These are phyloP conservation scores for Druon quercuslanigerum DNA, from an alignment of 1,140 invertebrate species.

Conservation along the genomic window DNA sequence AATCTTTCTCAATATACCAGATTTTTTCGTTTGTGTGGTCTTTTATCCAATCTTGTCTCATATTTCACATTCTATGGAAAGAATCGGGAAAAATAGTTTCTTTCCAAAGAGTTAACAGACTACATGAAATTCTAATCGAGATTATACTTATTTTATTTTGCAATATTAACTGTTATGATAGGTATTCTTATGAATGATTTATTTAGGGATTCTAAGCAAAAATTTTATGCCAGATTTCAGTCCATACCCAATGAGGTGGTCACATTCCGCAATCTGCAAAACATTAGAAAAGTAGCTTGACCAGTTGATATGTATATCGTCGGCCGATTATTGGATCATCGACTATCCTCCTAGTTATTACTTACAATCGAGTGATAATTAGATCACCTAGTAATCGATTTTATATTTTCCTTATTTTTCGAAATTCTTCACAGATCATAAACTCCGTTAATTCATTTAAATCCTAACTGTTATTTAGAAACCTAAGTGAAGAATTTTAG, in stretches of 20 bases:
- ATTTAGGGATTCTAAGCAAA: no score
- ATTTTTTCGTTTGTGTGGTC: no score
- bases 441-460: not conserved
- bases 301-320: constrained; percentile 1
- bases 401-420: not conserved
- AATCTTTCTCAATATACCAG: no score
- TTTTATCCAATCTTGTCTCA: no score
- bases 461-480: not conserved
- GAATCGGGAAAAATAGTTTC: no score
- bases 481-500: no score
- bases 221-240: not conserved
- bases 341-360: not conserved
- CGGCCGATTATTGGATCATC: not conserved
- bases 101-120: no score
- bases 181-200: no score
- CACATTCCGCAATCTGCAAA: not conserved
- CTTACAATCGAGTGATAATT: constrained; percentile 1
- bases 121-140: no score
- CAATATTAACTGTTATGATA: no score
- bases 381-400: constrained; percentile 18
- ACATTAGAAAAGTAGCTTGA: constrained; percentile 1
- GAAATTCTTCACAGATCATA: not conserved
- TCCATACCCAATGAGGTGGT: not conserved
- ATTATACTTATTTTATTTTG: no score
- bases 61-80: no score